phyloP scores from a whole-genome alignment of 2,113 vertebrate genomes.

The Pedetes capensis region DNA sequence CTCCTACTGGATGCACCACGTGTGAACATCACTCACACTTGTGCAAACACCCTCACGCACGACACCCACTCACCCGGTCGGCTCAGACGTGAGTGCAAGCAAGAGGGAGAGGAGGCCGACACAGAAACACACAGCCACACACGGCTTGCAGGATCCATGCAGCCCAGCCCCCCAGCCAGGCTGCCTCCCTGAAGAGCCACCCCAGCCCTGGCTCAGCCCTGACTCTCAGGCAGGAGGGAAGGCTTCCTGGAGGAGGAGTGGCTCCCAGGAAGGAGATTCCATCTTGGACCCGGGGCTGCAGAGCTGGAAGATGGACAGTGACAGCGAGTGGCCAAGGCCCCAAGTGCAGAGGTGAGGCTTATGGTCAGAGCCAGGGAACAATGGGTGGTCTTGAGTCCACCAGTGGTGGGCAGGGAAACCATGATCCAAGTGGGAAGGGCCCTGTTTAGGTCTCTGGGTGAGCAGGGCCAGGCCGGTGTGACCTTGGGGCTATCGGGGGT shows the following conservation, averaged over 20 bases:
- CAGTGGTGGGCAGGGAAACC: neutral
- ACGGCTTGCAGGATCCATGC: neutral
- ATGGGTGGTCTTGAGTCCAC: neutral
- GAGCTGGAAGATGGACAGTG: neutral
- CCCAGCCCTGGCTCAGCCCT: neutral
- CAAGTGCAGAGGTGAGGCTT: neutral
- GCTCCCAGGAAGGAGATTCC: neutral
- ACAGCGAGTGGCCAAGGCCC: neutral
- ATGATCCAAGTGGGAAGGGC: neutral
- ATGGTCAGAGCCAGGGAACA: neutral
- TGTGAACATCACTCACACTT: neutral
- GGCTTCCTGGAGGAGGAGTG: neutral
- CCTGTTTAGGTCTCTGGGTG: neutral
- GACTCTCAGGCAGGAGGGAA: neutral
- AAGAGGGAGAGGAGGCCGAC: neutral
- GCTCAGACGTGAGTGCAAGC: neutral
- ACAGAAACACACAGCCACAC: neutral
- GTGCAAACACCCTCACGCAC: neutral
- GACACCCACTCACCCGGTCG: neutral
- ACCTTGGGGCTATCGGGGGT: slow-evolving; percentile 66
- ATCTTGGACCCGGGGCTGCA: neutral
- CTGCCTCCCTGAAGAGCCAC: neutral
- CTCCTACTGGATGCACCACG: neutral
- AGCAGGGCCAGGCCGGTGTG: neutral
- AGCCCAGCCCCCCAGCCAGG: neutral